Base-by-base conservation (phyloP, 2,888 invertebrate species). In the Phengaris alcon region DNA sequence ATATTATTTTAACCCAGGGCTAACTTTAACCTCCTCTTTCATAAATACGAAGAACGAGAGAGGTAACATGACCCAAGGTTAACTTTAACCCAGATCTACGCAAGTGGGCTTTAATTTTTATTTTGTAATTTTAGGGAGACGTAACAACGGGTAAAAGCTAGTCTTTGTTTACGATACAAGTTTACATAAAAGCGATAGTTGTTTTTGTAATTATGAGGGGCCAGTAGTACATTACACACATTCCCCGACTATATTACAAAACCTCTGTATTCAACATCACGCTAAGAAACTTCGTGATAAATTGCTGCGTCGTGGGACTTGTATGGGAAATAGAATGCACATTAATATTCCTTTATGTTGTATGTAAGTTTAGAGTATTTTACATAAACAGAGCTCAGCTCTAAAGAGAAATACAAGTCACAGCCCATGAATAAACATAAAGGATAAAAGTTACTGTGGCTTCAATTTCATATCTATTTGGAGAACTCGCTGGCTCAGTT, bases 251-350 rank as follows among this genome's bases (percentile, higher is more conserved):
- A 51, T 75, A 75, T 75, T 75, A 69, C 75, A 75, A 75, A 70
- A 75, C 70, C 70, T 74, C 74, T 68, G 74, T 75, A 70, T 75
- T 70, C 69, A 75, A 69, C 75, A 75, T 75, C 77, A 78, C 76
- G 77, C 77, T 78, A 76, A 76, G 77, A 76, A 79, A 78, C 75
- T 79, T 77, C 75, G 78, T 79, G 78, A 79, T 79, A 79, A 79
- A 79, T 78, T 79, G 77, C 77, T 75, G 74, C 77, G 79, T 79
- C 79, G 76, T 75, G 78, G 77, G 78, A 78, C 76, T 79, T 77
- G 77, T 77, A 75, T 76, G 68, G 75, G 75, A 77, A 51, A 75
- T 76, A 75, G 77, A 68, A 77, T 75, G 76, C 74, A 78, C 68
- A 77, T 74, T 77, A 76, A 77, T 73, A 74, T 77, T 73, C 74